Base-by-base conservation (phyloP, 2,797 vertebrate species). In the Aeoliscus strigatus region DNA sequence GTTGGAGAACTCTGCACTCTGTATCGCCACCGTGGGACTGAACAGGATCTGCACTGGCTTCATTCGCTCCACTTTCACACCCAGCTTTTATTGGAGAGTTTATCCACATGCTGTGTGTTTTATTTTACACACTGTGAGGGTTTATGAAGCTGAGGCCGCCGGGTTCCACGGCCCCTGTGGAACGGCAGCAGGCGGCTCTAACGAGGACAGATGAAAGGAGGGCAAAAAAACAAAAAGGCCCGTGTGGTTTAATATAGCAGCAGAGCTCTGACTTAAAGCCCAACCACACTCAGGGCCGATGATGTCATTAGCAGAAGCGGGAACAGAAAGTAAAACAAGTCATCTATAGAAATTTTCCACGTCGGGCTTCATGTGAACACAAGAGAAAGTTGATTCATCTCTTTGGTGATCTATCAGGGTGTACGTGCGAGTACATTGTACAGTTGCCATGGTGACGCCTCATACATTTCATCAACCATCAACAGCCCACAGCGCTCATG, bases 191-290 rank as follows among this genome's bases (percentile, higher is more conserved):
- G 51, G 68, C 63, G 29, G 47, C 54, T 59, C 54, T 67, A 68
- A 78, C 65, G 6, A 63, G 54, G 44, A 64, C 31, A 28, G 75
- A 84, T 82, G 75, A 82, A 82, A 82, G 44, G 9, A 35, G 18
- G 36, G 55, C 27, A 3, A 73, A 81, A 83, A 82, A 76, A 79
- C 78, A 75, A n/a, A n/a, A n/a, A n/a, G n/a, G n/a, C 49, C 39
- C 15, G 69, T 38, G 37, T 29, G 51, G 66, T 82, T 84, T 82
- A 80, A 75, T 81, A 78, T 79, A 80, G 80, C 67, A 40, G 58
- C 74, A 41, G 54, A 2, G 56, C 56, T 73, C 59, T 54, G 32
- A 48, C 57, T n/a, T 64, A 60, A 73, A 79, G 56, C 73, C 60
- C 57, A 55, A 76, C 80, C 80, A 62, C 79, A 76, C 51, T 3